These are phyloP conservation scores for Odocoileus hemionus DNA, from an alignment of 2,113 vertebrate genomes.

Conservation along the genomic window DNA sequence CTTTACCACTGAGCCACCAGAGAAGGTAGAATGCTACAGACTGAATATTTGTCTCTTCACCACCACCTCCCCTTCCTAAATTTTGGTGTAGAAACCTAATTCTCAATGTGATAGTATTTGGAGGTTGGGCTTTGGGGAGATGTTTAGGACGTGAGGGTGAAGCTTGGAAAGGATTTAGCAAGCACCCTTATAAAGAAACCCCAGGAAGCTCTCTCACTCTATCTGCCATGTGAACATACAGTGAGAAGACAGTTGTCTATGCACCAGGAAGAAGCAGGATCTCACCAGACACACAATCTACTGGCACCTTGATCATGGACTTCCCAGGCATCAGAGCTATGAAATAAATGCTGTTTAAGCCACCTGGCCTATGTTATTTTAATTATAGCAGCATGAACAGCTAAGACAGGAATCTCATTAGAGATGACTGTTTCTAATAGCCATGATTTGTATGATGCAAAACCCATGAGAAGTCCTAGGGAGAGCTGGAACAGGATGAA, in stretches of 20 bases:
- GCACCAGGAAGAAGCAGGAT: not conserved
- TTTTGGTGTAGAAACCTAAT: not conserved
- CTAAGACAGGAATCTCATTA: not conserved
- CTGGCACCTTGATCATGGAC: not conserved
- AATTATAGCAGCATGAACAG: not conserved
- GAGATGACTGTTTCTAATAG: not conserved
- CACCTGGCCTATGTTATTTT: not conserved
- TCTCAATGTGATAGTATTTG: not conserved
- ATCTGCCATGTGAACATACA: not conserved
- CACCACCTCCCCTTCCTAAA: not conserved
- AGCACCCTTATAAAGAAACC: not conserved
- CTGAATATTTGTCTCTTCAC: not conserved
- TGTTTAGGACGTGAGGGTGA: not conserved
- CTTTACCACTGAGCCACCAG: not conserved
- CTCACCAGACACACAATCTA: not conserved
- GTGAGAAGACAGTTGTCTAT: not conserved
- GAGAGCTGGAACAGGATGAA: not conserved
- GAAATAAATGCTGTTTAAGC: not conserved
- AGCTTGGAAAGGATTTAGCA: not conserved
- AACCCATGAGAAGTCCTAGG: not conserved
- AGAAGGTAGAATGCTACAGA: not conserved
- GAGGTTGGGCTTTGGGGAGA: not conserved
- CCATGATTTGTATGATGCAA: not conserved
- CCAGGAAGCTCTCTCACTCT: not conserved
- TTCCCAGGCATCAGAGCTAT: not conserved